Base-by-base conservation (phyloP, 2,113 vertebrate genomes). In the Hippocampus abdominalis region DNA sequence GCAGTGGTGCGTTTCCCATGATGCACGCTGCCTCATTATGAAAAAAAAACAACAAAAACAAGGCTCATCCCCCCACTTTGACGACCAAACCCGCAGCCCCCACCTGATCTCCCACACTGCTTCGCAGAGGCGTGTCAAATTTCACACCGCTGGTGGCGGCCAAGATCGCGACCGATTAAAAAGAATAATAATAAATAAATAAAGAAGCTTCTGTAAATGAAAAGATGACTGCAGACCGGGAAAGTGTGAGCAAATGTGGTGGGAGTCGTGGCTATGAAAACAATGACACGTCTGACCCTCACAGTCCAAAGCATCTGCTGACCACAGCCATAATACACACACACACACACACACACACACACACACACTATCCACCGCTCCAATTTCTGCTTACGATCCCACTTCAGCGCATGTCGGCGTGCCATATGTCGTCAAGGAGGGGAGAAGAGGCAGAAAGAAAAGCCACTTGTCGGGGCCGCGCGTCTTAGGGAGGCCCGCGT, bases 71-170 rank as follows among this genome's bases (percentile, higher is more conserved):
- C 62, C 44, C 23, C 48, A 70, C 48, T 65, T 23, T 13, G 20
- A 64, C 44, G 8, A 64, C 64, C 7, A 36, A 62, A 40, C 68
- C 68, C 60, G 36, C 29, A 21, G 13, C 69, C 29, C 12, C 32
- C 64, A 16, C 36, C 61, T 25, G 29, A 16, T 29, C 44, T 18
- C 32, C 59, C 71, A 39, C 71, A 16, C 53, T 20, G 57, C 84
- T 80, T 85, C 78, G 75, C 77, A 74, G 72, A 82, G 77, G 13
- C 42, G 90, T 89, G 89, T 90, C 88, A 78, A 77, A 79, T 90
- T 90, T 87, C 89, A 79, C 27, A 1, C 73, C 25, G 27, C 36
- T 23, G 40, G 66, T 60, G 71, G 62, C 32, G 46, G 57, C 27
- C 69, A 69, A n/a, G n/a, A 9, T 16, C 18, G 40, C 46, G 23